Base-by-base conservation (phyloP, 2,113 vertebrate genomes). In the Poicephalus meyeri region DNA sequence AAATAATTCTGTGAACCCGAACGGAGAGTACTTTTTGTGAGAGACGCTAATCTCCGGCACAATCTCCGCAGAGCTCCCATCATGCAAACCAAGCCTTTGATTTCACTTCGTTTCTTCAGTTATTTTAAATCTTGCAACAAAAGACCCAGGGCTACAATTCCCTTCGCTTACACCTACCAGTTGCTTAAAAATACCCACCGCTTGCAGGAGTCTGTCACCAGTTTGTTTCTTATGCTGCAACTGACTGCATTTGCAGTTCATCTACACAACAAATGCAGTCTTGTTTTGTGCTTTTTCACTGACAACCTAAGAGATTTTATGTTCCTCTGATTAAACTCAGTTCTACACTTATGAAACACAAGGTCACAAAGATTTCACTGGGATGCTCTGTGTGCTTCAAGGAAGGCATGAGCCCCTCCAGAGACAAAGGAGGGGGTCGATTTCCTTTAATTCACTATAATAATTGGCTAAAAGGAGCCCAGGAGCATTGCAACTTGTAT, bases 1-100 rank as follows among this genome's bases (percentile, higher is more conserved):
- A 97, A 98, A 98, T 98, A 98, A 98, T 98, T 98, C 98, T 98
- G 98, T 98, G 98, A 99, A 98, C 98, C 96, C 64, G 97, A 93
- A 72, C 25, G 8, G 24, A 15, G 46, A 63, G 94, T 23, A 56
- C 50, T 80, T 82, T 88, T 83, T 42, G 92, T 95, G 91, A 90
- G 80, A 63, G 47, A 76, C 3, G 80, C 88, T 94, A 87, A 95
- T 95, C 56, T 7, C 68, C 37, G 63, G 11, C 80, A 41, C 52
- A 8, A 44, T 49, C 78, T 89, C 81, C 56, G 1, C 16, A 39
- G 13, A 55, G 77, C n/a, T 35, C 81, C 68, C 64, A 6, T 26
- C 16, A 77, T 56, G 91, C 81, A 82, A 89, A 76, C 81, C 52
- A 42, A 66, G 55, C 46, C 91, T 94, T 63, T 68, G 52, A 86